Evolutionary conservation across 2,797 vertebrate species (phyloP), one percentile per base, ranked within the genome.

Genomic region (Acestrorhynchus altus): DNA sequence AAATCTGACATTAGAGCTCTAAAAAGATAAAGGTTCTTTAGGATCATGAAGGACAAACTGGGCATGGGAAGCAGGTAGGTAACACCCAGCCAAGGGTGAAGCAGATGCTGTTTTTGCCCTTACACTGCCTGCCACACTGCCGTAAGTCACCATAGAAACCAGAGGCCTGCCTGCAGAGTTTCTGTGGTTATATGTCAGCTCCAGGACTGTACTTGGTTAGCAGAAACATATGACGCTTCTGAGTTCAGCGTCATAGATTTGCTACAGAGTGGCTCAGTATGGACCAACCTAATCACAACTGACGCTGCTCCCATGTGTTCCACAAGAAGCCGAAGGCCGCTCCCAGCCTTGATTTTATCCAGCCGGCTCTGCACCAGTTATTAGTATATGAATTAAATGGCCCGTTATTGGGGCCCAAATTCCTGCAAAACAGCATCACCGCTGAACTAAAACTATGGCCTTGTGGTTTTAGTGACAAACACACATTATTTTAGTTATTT

Each of bases 121-220:
- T 73, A 40, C 28, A 24, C 39, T 57, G 28, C 56, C 70, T 72
- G 51, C 64, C 40, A 52, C 13, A 22, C 64, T 76, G 63, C 59
- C 67, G 59, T 76, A 59, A 31, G 66, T 76, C 68, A 40, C 79
- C 74, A 76, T 76, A 72, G 74, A 81, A 81, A 81, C 73, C 31
- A 9, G n/a, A 22, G 67, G 20, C 9, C 22, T 44, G 42, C 20
- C 59, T 60, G 71, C 74, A 49, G 51, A 22, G 16, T 47, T 66
- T 64, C 63, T 63, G 52, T 71, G 78, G 79, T 76, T 11, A 4
- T 13, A 59, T 65, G 49, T 54, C 59, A 59, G 56, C 52, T 26
- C 67, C 56, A 76, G 42, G 26, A 44, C 11, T 22, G 40, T 42
- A 65, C 73, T 60, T n/a, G 22, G 59, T 44, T 57, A 20, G 42